These are phyloP conservation scores for Trachelipus rathkii DNA, from an alignment of 1,140 invertebrate genomes.

Conservation along the genomic window DNA sequence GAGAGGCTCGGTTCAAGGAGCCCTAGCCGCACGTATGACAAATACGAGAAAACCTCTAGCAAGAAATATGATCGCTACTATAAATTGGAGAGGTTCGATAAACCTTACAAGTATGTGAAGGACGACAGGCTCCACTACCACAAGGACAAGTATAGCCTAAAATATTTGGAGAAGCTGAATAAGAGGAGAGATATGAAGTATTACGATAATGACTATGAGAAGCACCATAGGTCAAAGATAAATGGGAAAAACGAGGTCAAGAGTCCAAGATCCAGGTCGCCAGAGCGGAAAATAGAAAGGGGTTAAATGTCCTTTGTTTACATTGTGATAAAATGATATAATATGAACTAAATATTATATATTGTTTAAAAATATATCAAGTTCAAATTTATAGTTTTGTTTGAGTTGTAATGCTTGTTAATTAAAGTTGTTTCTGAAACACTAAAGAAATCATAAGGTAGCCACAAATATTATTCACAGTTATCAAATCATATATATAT, in stretches of 20 bases:
- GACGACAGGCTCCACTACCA: not conserved
- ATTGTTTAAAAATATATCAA: too few relatives aligned
- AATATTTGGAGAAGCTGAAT: not conserved
- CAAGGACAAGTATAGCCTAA: slow-evolving; percentile 22
- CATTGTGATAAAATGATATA: too few relatives aligned
- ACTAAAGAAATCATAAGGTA: too few relatives aligned
- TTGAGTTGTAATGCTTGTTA: too few relatives aligned
- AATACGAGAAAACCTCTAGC: slow-evolving; percentile 13
- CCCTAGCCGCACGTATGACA: not conserved
- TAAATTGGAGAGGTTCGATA: slow-evolving; percentile 22
- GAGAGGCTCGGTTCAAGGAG: too few relatives aligned
- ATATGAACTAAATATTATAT: too few relatives aligned
- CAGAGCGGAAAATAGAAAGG: not conserved
- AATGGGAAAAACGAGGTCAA: slow-evolving; percentile 16
- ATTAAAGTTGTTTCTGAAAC: too few relatives aligned
- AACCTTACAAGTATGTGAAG: slow-evolving; percentile 14
- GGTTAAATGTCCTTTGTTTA: not conserved
- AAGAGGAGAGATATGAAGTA: slow-evolving; percentile 26
- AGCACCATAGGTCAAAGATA: slow-evolving; percentile 30
- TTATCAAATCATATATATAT: too few relatives aligned
- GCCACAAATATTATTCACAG: too few relatives aligned
- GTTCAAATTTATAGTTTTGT: too few relatives aligned
- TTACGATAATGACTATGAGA: slow-evolving; percentile 31
- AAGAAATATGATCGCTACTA: slow-evolving; percentile 2
- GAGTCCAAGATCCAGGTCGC: slow-evolving; percentile 24